Evolutionary conservation across 37 sponge, comb jelly and placozoan genomes (phyloP), one percentile per base, ranked within the genome.

Genomic region (Amphimedon queenslandica): DNA sequence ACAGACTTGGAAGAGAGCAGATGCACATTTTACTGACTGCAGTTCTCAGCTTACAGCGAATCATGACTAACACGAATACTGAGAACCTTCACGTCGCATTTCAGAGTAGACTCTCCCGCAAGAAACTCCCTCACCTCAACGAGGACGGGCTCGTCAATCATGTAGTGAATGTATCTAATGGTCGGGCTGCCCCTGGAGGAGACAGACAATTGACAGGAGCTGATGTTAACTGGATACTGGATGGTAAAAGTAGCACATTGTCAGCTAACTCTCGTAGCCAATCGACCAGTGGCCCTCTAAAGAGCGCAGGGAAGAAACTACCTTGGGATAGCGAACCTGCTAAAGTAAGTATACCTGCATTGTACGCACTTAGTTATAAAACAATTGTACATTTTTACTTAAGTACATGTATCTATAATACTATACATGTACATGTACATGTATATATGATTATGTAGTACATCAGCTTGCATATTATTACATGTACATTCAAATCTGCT

Each of bases 161-260:
- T 58, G 78, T 74, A 2, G 64, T 88, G 11, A 73, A 55, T 5
- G 66, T 82, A 16, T 71, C 71, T 34, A 43, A 37, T 30, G 72
- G 53, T 0, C 24, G 51, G 21, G 20, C 47, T 4, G 35, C 58
- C 13, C 8, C 53, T 13, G 53, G 53, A 47, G n/a, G n/a, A n/a
- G n/a, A n/a, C n/a, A 70, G 18, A 25, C 36, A 68, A 29, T 38
- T 69, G 40, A 37, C 63, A 41, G 93, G 93, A 13, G 58, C 68
- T 1, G 88, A 92, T 84, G 78, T 92, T 30, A 81, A 87, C 38
- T 92, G 93, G 88, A 87, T 92, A n/a, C 70, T 85, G 29, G 73
- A 78, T 36, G 42, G 33, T 11, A 58, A 29, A 1, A 4, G 60
- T 23, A 18, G 13, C 13, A 18, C 53, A 47, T 13, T 13, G 8